phyloP scores from a whole-genome alignment of 2,888 invertebrate species.

The Pedicia rivosa region DNA sequence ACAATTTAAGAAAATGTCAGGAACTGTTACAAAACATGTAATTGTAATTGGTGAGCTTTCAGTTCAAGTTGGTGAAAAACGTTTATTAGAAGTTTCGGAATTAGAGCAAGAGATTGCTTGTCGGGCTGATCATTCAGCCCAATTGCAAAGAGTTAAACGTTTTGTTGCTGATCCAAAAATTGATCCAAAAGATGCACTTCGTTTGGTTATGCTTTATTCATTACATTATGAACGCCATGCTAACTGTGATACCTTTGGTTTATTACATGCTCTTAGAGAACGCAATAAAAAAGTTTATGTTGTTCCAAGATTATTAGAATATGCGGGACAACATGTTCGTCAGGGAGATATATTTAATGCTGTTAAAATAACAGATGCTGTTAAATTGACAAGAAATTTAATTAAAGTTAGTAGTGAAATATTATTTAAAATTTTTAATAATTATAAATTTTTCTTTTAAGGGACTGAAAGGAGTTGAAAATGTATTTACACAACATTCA shows the following conservation, averaged over 20 bases:
- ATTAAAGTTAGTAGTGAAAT: too few relatives aligned
- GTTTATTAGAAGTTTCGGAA: slow-evolving; percentile 81
- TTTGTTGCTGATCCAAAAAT: slow-evolving; percentile 58
- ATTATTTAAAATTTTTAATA: too few relatives aligned
- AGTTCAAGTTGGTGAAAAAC: slow-evolving; percentile 55
- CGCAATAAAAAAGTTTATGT: slow-evolving; percentile 51
- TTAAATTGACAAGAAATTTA: slow-evolving; percentile 46
- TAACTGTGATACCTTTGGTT: slow-evolving; percentile 62
- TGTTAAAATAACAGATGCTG: slow-evolving; percentile 80
- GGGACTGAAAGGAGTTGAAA: slow-evolving; percentile 92
- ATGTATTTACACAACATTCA: slow-evolving; percentile 98
- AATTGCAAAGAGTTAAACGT: slow-evolving; percentile 62
- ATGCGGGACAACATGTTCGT: slow-evolving; percentile 67
- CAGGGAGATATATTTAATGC: slow-evolving; percentile 77
- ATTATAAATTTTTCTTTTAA: too few relatives aligned
- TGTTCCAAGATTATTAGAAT: slow-evolving; percentile 55
- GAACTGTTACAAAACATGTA: slow-evolving; percentile 94
- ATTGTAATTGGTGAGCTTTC: slow-evolving; percentile 93
- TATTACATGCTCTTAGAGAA: slow-evolving; percentile 56
- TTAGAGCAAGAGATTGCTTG: slow-evolving; percentile 87
- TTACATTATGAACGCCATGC: slow-evolving; percentile 84
- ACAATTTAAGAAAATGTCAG: slow-evolving; percentile 91
- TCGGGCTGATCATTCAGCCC: slow-evolving; percentile 65
- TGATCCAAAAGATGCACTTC: slow-evolving; percentile 63
- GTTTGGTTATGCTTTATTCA: slow-evolving; percentile 84